Evolutionary conservation across 2,113 vertebrate species (phyloP).

Genomic region (Phylloscopus trochilus): DNA sequence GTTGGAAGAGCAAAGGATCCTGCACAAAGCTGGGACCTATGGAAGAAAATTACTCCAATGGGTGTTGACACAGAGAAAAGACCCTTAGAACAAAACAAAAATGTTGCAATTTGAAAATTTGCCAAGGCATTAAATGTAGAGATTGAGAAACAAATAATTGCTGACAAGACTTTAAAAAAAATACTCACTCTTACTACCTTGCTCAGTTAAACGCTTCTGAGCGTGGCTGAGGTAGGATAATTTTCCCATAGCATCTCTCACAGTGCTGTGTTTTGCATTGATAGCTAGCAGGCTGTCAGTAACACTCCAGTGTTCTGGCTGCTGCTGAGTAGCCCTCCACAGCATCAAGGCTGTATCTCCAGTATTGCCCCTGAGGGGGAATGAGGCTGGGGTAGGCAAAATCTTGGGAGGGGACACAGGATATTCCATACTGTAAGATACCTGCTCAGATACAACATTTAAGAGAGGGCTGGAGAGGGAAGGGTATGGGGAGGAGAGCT

Average conservation of each 20-base stretch:
- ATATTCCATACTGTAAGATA: background rate
- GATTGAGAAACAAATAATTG: background rate
- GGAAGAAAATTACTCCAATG: background rate
- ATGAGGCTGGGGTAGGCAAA: background rate
- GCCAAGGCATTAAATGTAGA: background rate
- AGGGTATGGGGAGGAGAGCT: too few species aligned
- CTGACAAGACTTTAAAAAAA: background rate
- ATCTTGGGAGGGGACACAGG: too few species aligned
- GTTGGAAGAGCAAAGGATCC: background rate
- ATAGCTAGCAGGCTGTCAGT: background rate
- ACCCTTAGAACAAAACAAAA: background rate
- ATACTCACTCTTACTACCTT: background rate
- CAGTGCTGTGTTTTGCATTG: background rate
- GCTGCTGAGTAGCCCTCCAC: background rate
- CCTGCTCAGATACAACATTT: background rate
- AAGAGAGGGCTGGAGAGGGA: background rate
- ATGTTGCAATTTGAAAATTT: background rate
- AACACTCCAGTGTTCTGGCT: background rate
- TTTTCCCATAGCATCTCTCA: background rate
- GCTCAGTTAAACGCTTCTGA: background rate
- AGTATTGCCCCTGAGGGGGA: background rate
- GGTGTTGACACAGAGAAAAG: background rate
- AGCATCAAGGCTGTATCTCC: background rate
- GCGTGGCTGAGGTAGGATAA: background rate
- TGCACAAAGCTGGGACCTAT: background rate